Conservation (phyloP, 2,113 vertebrate species). For the Crotalus viridis region DNA sequence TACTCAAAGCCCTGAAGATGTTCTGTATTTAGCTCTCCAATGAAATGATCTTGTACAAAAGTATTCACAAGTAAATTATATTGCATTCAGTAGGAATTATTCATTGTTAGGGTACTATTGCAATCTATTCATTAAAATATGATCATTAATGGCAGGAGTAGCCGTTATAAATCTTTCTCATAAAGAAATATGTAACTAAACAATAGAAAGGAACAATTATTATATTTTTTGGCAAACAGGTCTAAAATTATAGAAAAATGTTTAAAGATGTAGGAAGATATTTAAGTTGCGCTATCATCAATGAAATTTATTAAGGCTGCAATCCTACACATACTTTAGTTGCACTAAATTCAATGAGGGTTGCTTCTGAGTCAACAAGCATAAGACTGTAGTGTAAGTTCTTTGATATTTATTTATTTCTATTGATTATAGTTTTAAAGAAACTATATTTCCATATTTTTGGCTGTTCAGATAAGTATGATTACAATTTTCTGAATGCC, state of each 20-base stretch:
- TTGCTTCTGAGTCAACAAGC: not conserved
- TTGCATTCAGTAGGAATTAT: not conserved
- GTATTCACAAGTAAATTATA: not conserved
- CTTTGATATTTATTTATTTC: not conserved
- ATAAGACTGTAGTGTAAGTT: not conserved
- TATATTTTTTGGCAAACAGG: not conserved
- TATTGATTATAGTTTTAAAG: not conserved
- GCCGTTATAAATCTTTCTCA: not conserved
- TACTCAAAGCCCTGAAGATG: not conserved
- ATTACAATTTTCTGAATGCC: not conserved
- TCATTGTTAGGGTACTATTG: not conserved
- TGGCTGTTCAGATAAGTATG: not conserved
- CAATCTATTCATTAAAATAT: not conserved
- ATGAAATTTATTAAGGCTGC: not conserved
- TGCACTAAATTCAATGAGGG: not conserved
- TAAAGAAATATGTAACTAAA: not conserved
- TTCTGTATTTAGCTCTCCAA: not conserved
- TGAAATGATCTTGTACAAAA: not conserved
- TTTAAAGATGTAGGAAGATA: not conserved
- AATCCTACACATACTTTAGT: not conserved
- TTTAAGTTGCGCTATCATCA: not conserved
- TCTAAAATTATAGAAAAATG: not conserved
- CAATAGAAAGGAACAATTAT: not conserved
- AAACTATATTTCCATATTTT: not conserved
- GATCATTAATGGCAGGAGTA: not conserved